These are phyloP conservation scores for Lepilemur ruficaudatus DNA, from an alignment of 2,797 vertebrate species.

Conservation along the genomic window DNA sequence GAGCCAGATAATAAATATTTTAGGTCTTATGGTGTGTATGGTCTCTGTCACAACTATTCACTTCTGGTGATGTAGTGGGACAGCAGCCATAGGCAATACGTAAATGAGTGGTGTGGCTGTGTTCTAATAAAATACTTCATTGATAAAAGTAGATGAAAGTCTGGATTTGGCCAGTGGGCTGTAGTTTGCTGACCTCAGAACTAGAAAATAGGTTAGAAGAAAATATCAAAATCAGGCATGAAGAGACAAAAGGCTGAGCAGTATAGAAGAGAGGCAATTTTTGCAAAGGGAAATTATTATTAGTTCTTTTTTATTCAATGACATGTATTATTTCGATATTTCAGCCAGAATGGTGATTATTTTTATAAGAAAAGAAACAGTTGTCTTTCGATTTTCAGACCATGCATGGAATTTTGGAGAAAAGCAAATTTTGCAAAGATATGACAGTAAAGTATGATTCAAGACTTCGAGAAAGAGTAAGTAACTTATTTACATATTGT, in stretches of 20 bases:
- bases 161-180: not conserved
- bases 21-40: not conserved
- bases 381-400: slow-evolving; percentile 87
- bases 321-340: not conserved
- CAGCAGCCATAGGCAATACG: not conserved
- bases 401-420: slow-evolving; percentile 88
- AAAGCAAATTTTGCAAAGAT: slow-evolving; percentile 86
- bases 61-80: not conserved
- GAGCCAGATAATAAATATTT: not conserved
- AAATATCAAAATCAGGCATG: not conserved
- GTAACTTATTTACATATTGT: slow-evolving; percentile 46
- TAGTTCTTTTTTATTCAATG: not conserved
- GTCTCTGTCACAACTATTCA: not conserved
- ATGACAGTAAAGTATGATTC: slow-evolving; percentile 86
- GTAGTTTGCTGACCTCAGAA: not conserved
- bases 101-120: not conserved
- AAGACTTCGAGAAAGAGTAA: slow-evolving; percentile 93
- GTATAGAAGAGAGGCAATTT: not conserved
- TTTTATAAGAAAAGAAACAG: not conserved
- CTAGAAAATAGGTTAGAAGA: not conserved
- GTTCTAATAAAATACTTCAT: not conserved
- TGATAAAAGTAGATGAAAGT: not conserved
- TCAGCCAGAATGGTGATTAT: not conserved
- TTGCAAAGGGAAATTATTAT: not conserved
- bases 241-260: not conserved